Evolutionary conservation across 2,797 vertebrate genomes (phyloP), one percentile per base, ranked within the genome.

Genomic region (Pristis pectinata): DNA sequence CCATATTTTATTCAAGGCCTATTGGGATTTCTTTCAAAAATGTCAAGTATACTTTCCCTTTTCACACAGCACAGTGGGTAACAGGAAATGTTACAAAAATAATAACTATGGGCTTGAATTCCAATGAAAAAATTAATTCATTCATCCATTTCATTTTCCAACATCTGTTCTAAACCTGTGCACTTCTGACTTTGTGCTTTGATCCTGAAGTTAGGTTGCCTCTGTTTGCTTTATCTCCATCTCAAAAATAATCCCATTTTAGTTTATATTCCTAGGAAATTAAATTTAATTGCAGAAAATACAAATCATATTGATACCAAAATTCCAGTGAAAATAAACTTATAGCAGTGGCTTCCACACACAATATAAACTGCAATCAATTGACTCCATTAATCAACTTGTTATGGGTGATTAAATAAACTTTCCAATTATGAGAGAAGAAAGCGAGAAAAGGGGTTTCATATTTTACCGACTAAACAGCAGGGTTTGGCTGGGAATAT

Each of bases 281-380:
- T 30, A 59, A 53, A n/a, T 53, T 59, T 56, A 87, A n/a, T 87
- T 87, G 15, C n/a, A 87, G 83, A 30, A 87, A 87, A 87, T 53
- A 49, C 87, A 7, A 85, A n/a, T 34, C 53, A 87, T 56, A 30
- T 87, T 59, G 34, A 53, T 13, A 17, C 53, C 49, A 13, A 87
- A 27, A 27, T 87, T 87, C 83, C 53, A 87, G 87, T 87, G 83
- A 87, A 87, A 87, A 59, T 87, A 13, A 87, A 87, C 53, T 59
- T 30, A 22, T 85, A 53, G 49, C 49, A 30, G 11, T 49, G 34
- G 49, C 8, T 56, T 85, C 82, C 53, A 34, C 85, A 10, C 49
- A 85, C 56, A 56, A 30, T 56, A 56, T 4, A 85, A 85, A 85
- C 56, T 85, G 82, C 11, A 17, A 59, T 87, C 83, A 61, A 37